phyloP scores from a whole-genome alignment of 2,797 vertebrate species.

The Momotus momota region DNA sequence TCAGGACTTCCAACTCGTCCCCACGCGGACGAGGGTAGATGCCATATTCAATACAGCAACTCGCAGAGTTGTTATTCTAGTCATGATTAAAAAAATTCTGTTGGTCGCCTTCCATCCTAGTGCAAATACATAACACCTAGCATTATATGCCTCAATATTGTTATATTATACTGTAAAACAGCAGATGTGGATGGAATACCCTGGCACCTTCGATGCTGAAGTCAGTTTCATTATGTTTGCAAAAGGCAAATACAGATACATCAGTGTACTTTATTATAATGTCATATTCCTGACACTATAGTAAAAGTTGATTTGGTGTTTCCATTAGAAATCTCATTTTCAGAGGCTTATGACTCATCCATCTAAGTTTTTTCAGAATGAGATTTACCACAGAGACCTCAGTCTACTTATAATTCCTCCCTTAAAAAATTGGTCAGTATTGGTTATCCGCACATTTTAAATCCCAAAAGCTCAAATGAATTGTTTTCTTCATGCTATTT shows the following conservation, averaged over 20 bases:
- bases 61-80: not conserved
- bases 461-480: not conserved
- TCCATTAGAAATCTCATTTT: slow-evolving; percentile 66
- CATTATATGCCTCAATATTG: not conserved
- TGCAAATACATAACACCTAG: not conserved
- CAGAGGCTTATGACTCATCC: slow-evolving; percentile 39
- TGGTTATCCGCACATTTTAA: not conserved
- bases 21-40: rapidly evolving
- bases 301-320: slow-evolving; percentile 63
- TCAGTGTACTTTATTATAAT: slow-evolving; percentile 46
- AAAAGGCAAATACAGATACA: slow-evolving; percentile 51
- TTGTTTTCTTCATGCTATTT: not conserved
- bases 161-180: not conserved
- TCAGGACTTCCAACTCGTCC: not conserved
- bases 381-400: slow-evolving; percentile 22
- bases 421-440: not conserved
- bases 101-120: not conserved
- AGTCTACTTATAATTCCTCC: not conserved
- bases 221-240: slow-evolving; percentile 38
- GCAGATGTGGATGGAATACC: not conserved
- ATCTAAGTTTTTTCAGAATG: not conserved
- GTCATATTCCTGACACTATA: slow-evolving; percentile 39
- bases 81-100: not conserved
- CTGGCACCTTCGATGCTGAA: not conserved
- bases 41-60: not conserved